Conservation (phyloP, 1,140 invertebrate genomes). For the Nephotettix cincticeps region DNA sequence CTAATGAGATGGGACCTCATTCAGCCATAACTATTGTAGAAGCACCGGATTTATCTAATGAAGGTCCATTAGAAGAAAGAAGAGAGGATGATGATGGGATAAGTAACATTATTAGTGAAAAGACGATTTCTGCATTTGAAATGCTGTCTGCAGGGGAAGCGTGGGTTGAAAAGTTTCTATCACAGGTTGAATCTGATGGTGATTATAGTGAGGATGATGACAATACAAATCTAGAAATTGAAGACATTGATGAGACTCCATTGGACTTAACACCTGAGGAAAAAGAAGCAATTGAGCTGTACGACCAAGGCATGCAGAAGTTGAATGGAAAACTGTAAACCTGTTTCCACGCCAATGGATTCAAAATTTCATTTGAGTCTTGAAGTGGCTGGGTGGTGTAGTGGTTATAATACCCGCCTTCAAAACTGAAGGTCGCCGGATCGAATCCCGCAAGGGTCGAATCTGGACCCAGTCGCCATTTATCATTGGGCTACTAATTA, state of each 20-base stretch:
- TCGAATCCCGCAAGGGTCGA: no score
- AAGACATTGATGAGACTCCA: constrained; percentile 49
- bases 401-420: no score
- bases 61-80: constrained; percentile 29
- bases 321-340: constrained; percentile 69
- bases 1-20: constrained; percentile 23
- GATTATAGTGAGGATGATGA: constrained; percentile 35
- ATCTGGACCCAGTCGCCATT: no score
- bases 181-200: constrained; percentile 26
- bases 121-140: constrained; percentile 8
- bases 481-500: no score
- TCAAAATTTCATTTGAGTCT: no score
- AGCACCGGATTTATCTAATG: constrained; percentile 45
- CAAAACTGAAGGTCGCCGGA: no score
- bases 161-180: constrained; percentile 4
- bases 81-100: constrained; percentile 24
- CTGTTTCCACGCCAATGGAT: no score
- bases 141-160: constrained; percentile 4
- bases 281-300: constrained; percentile 65
- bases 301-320: constrained; percentile 61
- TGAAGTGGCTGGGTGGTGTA: no score
- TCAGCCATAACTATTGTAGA: constrained; percentile 45
- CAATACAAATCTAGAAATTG: constrained; percentile 50
- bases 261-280: constrained; percentile 57
- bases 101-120: constrained; percentile 1